A percentile compares a stretch with the other conserved stretches of the same genome.
These are phyloP conservation scores for Apodemia zela DNA, from an alignment of 2,888 invertebrate genomes.

Conservation along the genomic window DNA sequence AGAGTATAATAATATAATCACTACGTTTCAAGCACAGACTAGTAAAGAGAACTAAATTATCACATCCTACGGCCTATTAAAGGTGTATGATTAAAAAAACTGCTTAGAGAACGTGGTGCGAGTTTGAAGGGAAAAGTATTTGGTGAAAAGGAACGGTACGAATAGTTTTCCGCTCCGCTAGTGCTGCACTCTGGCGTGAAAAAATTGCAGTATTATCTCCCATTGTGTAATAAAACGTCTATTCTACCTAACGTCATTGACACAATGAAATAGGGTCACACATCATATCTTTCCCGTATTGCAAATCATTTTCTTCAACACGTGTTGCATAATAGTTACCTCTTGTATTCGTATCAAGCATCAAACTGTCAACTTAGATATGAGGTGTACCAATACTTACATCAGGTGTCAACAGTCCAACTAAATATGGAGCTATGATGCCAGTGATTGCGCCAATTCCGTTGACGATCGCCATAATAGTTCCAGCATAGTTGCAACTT, in stretches of 20 bases:
- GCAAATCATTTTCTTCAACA: slow-evolving; percentile 9
- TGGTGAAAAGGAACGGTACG: too few species aligned
- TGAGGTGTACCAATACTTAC: slow-evolving; percentile 57
- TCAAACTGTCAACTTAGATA: slow-evolving; percentile 2
- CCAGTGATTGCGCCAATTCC: slow-evolving; percentile 87
- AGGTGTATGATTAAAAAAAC: too few species aligned
- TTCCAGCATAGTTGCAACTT: slow-evolving; percentile 84
- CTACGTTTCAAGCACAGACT: too few species aligned
- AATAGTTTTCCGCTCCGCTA: too few species aligned
- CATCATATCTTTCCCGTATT: background rate
- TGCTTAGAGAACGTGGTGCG: too few species aligned
- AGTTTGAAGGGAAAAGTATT: too few species aligned
- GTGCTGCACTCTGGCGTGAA: too few species aligned
- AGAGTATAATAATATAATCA: too few species aligned
- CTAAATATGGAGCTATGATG: slow-evolving; percentile 84
- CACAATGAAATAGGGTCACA: background rate
- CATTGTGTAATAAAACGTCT: too few species aligned
- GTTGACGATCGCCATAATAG: slow-evolving; percentile 85
- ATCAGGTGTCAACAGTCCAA: slow-evolving; percentile 83
- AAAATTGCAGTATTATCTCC: too few species aligned
- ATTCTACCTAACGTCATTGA: background rate
- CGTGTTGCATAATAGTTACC: background rate
- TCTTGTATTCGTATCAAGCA: background rate
- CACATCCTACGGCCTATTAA: too few species aligned
- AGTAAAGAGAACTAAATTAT: too few species aligned